Conservation (phyloP, 1,140 invertebrate species). For the Teleopsis dalmanni region DNA sequence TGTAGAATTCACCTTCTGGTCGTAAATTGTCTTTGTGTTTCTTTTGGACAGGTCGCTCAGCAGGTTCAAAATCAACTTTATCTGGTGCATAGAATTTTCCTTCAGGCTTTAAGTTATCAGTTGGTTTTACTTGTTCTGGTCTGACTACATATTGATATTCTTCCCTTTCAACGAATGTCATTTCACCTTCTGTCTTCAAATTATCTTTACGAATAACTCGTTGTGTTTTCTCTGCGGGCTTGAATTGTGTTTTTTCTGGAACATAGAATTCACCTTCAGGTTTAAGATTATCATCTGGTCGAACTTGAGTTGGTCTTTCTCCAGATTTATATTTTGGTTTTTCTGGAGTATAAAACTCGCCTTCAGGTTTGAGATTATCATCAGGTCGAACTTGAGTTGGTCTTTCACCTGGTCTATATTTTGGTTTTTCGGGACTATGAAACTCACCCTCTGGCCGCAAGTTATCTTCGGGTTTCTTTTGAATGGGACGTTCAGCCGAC, state of each 20-base stretch:
- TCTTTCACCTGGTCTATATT: slow-evolving; percentile 37
- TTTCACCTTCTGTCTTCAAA: slow-evolving; percentile 48
- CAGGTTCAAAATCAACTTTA: slow-evolving; percentile 47
- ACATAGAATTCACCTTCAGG: slow-evolving; percentile 53
- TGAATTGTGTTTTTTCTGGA: slow-evolving; percentile 42
- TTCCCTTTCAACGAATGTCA: slow-evolving; percentile 53
- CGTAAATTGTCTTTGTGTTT: slow-evolving; percentile 58
- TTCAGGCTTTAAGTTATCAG: not conserved
- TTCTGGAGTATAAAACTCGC: slow-evolving; percentile 46
- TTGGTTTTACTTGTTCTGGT: slow-evolving; percentile 26
- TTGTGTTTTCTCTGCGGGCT: slow-evolving; percentile 33
- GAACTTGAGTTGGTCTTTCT: slow-evolving; percentile 32
- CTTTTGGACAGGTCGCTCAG: slow-evolving; percentile 50
- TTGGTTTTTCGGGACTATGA: slow-evolving; percentile 27
- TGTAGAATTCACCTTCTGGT: slow-evolving; percentile 60
- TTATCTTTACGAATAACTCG: slow-evolving; percentile 48
- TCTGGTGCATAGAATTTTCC: slow-evolving; percentile 29
- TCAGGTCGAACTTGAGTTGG: slow-evolving; percentile 33
- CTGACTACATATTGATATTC: too few species aligned
- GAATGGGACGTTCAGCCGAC: slow-evolving; percentile 43
- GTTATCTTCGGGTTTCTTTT: slow-evolving; percentile 50
- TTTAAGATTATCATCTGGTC: slow-evolving; percentile 51
- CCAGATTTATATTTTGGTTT: slow-evolving; percentile 25
- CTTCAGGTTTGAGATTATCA: slow-evolving; percentile 48
- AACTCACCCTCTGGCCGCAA: slow-evolving; percentile 54